These are phyloP conservation scores for Neopelma chrysocephalum DNA, from an alignment of 2,797 vertebrate genomes.

Conservation along the genomic window DNA sequence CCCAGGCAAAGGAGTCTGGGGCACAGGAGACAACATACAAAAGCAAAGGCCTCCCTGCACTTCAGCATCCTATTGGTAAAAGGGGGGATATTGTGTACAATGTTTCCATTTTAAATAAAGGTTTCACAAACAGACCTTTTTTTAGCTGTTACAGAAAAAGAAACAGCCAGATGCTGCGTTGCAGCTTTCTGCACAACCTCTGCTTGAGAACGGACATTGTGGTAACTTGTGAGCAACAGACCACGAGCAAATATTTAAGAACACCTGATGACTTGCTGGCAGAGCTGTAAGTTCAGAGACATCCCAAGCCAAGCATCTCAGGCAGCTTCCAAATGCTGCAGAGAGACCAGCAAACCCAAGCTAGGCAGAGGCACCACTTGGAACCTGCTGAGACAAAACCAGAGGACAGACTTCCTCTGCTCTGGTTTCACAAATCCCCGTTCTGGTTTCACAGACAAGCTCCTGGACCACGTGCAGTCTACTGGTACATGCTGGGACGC, in stretches of 20 bases:
- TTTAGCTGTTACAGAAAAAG: neutral
- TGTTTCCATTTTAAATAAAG: neutral
- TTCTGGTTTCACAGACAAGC: neutral
- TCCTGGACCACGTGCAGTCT: neutral
- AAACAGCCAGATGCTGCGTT: neutral
- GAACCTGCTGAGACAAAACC: neutral
- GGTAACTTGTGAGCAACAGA: neutral
- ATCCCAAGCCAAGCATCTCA: neutral
- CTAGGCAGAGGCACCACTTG: neutral
- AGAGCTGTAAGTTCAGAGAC: neutral
- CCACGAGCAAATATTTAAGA: neutral
- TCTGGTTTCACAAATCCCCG: too few relatives aligned
- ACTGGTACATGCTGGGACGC: neutral
- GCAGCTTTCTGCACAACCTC: neutral
- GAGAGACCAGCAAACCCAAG: neutral
- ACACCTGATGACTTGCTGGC: neutral
- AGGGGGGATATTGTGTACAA: too few relatives aligned
- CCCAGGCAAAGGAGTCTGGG: neutral
- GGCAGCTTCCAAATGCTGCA: neutral
- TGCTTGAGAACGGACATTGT: neutral
- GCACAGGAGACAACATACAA: neutral
- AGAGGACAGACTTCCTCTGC: neutral
- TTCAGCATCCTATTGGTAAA: neutral
- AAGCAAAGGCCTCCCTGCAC: neutral
- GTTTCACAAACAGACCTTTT: neutral